Evolutionary conservation across 2,888 invertebrate species (phyloP).

Genomic region (Altica lythri): DNA sequence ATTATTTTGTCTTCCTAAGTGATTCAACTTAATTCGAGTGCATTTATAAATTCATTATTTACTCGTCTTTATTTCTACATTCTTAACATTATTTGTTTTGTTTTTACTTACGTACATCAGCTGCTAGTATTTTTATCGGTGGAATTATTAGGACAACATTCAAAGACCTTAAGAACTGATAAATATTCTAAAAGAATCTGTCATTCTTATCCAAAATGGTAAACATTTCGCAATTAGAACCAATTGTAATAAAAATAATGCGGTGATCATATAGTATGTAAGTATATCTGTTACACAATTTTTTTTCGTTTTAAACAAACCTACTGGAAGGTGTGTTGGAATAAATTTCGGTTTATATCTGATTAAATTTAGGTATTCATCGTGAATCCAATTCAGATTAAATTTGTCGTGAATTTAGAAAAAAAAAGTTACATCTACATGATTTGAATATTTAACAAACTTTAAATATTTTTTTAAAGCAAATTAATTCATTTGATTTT

Average conservation of each 20-base stretch:
- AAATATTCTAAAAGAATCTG: slow-evolving; percentile 30
- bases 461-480: too few species aligned
- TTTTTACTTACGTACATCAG: too few species aligned
- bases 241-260: slow-evolving; percentile 22
- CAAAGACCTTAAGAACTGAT: slow-evolving; percentile 18
- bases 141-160: slow-evolving; percentile 3
- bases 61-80: too few species aligned
- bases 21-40: too few species aligned
- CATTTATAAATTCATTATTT: too few species aligned
- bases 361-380: not conserved
- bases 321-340: not conserved
- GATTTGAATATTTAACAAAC: too few species aligned
- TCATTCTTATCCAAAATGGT: slow-evolving; percentile 28
- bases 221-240: slow-evolving; percentile 27
- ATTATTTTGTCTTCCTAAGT: too few species aligned
- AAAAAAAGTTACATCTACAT: not conserved
- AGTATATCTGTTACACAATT: slow-evolving; percentile 8
- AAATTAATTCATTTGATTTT: too few species aligned
- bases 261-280: slow-evolving; percentile 12
- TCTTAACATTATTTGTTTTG: too few species aligned
- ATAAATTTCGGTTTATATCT: not conserved
- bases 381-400: not conserved
- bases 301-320: not conserved
- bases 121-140: not conserved
- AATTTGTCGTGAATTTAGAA: not conserved